These are phyloP conservation scores for Clarias gariepinus DNA, from an alignment of 2,113 vertebrate species.

Conservation along the genomic window DNA sequence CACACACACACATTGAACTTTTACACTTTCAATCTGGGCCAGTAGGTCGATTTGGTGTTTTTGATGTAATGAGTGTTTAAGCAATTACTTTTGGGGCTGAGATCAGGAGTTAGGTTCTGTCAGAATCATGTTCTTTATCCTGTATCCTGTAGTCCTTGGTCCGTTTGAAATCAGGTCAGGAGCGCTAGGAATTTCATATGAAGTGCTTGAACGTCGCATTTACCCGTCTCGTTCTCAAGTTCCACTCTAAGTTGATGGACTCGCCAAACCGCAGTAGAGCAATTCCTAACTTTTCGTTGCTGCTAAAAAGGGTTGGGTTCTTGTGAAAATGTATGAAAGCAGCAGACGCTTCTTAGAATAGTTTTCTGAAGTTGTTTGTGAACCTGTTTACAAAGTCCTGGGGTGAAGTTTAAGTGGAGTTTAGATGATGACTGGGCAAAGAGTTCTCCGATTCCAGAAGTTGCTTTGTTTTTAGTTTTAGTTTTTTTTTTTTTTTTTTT, in stretches of 20 bases:
- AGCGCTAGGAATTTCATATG: background rate
- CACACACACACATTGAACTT: too few relatives aligned
- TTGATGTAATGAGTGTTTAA: background rate
- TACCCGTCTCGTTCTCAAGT: background rate
- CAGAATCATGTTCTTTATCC: background rate
- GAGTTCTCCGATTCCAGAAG: background rate
- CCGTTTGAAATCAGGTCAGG: background rate
- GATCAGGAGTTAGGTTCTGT: background rate
- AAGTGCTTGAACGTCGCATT: background rate
- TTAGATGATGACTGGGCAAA: background rate
- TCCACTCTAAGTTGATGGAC: slow-evolving; percentile 2
- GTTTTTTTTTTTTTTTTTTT: background rate
- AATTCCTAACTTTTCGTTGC: background rate
- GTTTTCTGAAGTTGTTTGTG: background rate
- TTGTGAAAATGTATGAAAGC: background rate
- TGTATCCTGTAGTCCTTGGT: too few relatives aligned
- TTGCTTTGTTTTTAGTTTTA: background rate
- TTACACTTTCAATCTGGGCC: background rate
- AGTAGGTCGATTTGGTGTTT: too few relatives aligned
- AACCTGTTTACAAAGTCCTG: background rate
- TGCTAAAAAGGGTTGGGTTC: background rate
- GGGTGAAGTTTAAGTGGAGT: background rate
- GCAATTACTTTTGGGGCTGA: background rate
- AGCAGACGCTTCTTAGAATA: background rate
- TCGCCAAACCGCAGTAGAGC: background rate